Conservation (phyloP, 2,888 invertebrate species). For the Tholera decimalis region DNA sequence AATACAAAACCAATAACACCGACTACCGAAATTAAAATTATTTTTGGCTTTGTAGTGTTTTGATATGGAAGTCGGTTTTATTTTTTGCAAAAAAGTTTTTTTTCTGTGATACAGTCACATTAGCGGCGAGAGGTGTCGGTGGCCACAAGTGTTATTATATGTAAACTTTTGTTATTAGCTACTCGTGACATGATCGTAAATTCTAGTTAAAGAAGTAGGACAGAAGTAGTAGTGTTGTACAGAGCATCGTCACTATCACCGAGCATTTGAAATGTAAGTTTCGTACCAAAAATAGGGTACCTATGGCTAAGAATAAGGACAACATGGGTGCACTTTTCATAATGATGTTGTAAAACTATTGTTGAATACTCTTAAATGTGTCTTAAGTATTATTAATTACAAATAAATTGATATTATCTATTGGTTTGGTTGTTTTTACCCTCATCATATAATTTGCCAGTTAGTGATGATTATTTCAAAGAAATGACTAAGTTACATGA, state of each 20-base stretch:
- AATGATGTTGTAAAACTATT: background rate
- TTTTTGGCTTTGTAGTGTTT: too few relatives aligned
- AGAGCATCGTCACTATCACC: background rate
- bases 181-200: too few relatives aligned
- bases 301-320: background rate
- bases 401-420: background rate
- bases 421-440: background rate
- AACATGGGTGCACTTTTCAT: constrained; percentile 16
- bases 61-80: too few relatives aligned
- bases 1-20: too few relatives aligned
- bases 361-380: constrained; percentile 5
- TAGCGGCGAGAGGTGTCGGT: too few relatives aligned
- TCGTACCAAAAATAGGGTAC: background rate
- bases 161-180: too few relatives aligned
- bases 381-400: background rate
- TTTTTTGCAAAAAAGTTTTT: too few relatives aligned
- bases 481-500: background rate
- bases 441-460: background rate
- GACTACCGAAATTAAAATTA: too few relatives aligned
- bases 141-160: background rate
- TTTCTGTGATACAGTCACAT: too few relatives aligned
- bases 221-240: too few relatives aligned
- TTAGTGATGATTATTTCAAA: too few relatives aligned
- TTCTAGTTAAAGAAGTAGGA: too few relatives aligned
- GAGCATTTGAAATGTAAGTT: background rate